Evolutionary conservation across 2,888 invertebrate species (phyloP), one percentile per base, ranked within the genome.

Genomic region (Drosophila neotestacea): DNA sequence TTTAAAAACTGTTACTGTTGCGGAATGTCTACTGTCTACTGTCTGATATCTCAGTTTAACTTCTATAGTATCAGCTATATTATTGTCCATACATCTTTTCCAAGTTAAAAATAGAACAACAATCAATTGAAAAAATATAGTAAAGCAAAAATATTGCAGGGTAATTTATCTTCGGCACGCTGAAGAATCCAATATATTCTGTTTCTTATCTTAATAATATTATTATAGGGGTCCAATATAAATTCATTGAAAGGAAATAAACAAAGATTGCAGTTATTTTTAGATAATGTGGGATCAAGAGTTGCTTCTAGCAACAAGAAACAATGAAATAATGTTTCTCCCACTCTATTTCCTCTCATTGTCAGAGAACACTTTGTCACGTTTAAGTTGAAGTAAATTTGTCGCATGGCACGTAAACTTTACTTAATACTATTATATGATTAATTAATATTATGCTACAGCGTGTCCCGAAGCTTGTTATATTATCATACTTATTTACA

Each of bases 391-490:
- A 67, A 76, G 48, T 30, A 44, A 59, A 64, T 42, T 44, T 64
- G 56, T 59, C 55, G 47, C 73, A 59, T 52, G 62, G 44, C 67
- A 71, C 66, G 61, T 66, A 47, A 58, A 38, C 16, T 30, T 5
- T 4, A 38, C 34, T 46, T 9, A 13, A 38, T 42, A 36, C 41
- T 50, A 54, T 56, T 55, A 11, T 56, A 62, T 48, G 67, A 59
- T 77, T 80, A 63, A 80, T 41, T 36, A 6, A 32, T 36, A 58
- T 79, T 66, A 70, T 76, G 73, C 30, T 55, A 27, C 28, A 7
- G 16, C 36, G 10, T 13, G 62, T 61, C 54, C 64, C 65, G 61
- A 30, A 39, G 52, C 47, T 64, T 59, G 27, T 48, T n/a, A 55
- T 51, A 42, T 63, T 59, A 69, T 72, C 27, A 4, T 27, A 44